These are phyloP conservation scores for Delphinus delphis DNA, from an alignment of 2,113 vertebrate genomes.

Conservation along the genomic window DNA sequence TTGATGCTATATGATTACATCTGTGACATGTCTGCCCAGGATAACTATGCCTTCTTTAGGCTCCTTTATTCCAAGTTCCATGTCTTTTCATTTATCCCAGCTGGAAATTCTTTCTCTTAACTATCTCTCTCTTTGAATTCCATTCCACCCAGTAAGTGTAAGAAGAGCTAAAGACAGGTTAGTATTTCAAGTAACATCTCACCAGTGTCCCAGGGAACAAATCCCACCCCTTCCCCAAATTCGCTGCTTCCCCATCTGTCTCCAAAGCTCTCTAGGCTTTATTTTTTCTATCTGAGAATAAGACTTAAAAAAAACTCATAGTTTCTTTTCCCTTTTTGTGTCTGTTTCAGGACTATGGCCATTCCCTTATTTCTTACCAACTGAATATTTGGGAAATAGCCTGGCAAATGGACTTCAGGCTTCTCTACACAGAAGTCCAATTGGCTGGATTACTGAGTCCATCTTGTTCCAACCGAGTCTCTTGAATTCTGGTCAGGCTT, in stretches of 20 bases:
- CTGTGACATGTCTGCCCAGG: neutral
- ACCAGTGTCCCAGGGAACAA: neutral
- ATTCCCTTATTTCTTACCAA: neutral
- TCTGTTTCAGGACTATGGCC: neutral
- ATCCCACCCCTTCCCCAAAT: neutral
- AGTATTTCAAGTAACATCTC: slow-evolving; percentile 51
- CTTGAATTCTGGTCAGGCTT: neutral
- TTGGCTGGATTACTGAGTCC: neutral
- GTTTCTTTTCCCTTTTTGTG: neutral
- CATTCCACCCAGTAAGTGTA: neutral
- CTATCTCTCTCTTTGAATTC: slow-evolving; percentile 33
- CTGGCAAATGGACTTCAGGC: neutral
- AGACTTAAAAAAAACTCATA: neutral
- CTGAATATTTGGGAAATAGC: neutral
- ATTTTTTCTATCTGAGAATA: neutral
- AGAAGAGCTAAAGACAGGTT: slow-evolving; percentile 27
- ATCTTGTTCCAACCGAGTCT: neutral
- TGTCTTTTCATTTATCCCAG: slow-evolving; percentile 43
- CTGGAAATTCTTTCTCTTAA: slow-evolving; percentile 24
- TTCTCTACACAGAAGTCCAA: neutral
- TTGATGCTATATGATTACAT: neutral
- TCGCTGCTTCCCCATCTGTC: neutral
- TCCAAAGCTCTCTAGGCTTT: slow-evolving; percentile 42
- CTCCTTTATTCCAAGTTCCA: neutral
- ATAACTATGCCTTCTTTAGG: neutral